A percentile compares a stretch with the other conserved stretches of the same genome.
Conservation (phyloP, 2,888 invertebrate genomes). For the Andricus curvator region DNA sequence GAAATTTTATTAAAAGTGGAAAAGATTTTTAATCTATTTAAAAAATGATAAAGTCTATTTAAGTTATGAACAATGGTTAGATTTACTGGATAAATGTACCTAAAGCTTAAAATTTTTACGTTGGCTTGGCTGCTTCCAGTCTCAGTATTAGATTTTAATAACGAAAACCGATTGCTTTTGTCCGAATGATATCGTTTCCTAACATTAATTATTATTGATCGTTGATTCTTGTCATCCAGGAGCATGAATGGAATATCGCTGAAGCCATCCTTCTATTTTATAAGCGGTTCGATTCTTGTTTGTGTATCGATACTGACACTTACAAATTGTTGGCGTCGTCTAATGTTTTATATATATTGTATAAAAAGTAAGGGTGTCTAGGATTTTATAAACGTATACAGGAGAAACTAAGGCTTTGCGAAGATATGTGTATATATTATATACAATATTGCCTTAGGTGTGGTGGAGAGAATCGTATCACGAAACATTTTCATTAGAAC, state of each 20-base stretch:
- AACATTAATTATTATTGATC: conserved; percentile 30
- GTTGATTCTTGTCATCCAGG: conserved; percentile 41
- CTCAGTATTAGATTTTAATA: conserved; percentile 54
- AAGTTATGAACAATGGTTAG: conserved; percentile 1
- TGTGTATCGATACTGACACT: conserved; percentile 38
- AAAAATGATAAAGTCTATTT: conserved; percentile 26
- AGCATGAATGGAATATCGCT: conserved; percentile 42
- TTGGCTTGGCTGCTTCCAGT: conserved; percentile 58
- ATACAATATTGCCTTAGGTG: conserved; percentile 29
- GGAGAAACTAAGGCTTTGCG: conserved; percentile 24
- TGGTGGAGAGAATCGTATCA: conserved; percentile 28
- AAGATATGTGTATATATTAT: conserved; percentile 4
- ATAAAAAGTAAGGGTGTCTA: conserved; percentile 32
- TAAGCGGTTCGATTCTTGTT: conserved; percentile 35
- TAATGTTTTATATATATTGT: conserved; percentile 41
- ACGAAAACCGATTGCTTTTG: conserved; percentile 21
- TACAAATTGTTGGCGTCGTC: conserved; percentile 41
- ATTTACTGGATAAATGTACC: not conserved
- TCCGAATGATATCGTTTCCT: conserved; percentile 40
- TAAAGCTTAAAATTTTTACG: not conserved
- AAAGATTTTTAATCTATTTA: conserved; percentile 6
- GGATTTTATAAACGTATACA: conserved; percentile 42
- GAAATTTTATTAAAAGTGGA: not conserved
- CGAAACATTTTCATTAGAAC: conserved; percentile 37
- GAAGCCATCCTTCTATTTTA: conserved; percentile 44